A percentile compares a stretch with the other conserved stretches of the same genome.
Conservation (phyloP, 2,113 vertebrate species). For the Notarius lentiginosus region DNA sequence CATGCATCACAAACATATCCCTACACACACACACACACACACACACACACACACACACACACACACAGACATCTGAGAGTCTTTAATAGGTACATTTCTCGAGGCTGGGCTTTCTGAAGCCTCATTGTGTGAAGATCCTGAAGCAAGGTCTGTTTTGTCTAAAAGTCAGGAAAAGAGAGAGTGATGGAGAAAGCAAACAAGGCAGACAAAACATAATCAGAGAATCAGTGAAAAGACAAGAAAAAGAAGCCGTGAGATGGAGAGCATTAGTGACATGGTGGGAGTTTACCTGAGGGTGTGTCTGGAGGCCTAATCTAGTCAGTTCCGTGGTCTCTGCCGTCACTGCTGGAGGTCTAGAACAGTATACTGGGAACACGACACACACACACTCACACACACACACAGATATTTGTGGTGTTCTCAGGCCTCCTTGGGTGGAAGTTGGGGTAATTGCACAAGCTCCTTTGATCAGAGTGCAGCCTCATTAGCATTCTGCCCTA, state of each 20-base stretch:
- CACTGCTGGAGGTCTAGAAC: conserved; percentile 46
- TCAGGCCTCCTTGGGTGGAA: conserved; percentile 50
- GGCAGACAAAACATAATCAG: conserved; percentile 33
- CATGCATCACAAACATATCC: conserved; percentile 69
- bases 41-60: conserved; percentile 47
- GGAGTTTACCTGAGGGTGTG: conserved; percentile 34
- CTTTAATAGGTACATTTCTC: conserved; percentile 76
- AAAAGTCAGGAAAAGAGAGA: conserved; percentile 60
- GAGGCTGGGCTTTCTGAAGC: conserved; percentile 67
- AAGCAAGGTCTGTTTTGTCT: conserved; percentile 74
- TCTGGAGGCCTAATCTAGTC: conserved; percentile 37
- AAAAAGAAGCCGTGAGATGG: conserved; percentile 47
- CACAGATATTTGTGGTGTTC: conserved; percentile 28
- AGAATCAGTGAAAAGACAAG: conserved; percentile 11
- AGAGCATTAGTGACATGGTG: conserved; percentile 42
- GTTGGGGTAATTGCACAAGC: conserved; percentile 49
- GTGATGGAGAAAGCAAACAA: conserved; percentile 2
- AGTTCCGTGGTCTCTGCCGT: conserved; percentile 27
- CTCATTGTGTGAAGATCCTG: conserved; percentile 71
- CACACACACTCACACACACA: conserved; percentile 3
- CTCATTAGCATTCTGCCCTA: conserved; percentile 57
- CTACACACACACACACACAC: conserved; percentile 65
- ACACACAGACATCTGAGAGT: conserved; percentile 67
- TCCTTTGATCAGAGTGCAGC: conserved; percentile 55
- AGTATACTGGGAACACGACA: conserved; percentile 19